Conservation (phyloP, 2,113 vertebrate genomes). For the Grammomys dolichurus region DNA sequence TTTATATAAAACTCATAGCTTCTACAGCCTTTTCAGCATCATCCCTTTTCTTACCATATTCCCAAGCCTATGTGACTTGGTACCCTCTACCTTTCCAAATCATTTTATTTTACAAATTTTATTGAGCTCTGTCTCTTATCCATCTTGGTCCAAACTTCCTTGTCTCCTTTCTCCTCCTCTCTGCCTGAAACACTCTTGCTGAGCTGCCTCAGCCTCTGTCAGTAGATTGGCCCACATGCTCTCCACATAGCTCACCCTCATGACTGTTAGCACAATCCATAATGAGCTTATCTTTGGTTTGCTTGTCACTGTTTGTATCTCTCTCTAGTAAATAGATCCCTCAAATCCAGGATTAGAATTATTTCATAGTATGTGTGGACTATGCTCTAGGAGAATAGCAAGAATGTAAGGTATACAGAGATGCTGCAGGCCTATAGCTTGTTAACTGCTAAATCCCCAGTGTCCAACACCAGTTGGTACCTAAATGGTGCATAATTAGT, state of each 20-base stretch:
- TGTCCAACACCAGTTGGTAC: background rate
- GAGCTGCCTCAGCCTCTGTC: background rate
- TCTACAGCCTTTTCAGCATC: background rate
- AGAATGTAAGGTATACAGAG: background rate
- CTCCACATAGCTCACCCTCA: background rate
- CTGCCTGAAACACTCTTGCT: background rate
- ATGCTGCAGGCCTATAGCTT: background rate
- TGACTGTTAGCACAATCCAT: background rate
- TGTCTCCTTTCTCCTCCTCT: background rate
- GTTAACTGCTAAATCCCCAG: background rate
- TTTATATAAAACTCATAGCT: background rate
- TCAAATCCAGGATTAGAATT: background rate
- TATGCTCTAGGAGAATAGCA: background rate
- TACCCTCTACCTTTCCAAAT: background rate
- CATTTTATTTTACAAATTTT: background rate
- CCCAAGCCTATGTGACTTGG: background rate
- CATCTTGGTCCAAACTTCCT: background rate
- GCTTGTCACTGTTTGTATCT: background rate
- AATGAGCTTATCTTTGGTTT: background rate
- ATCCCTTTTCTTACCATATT: background rate
- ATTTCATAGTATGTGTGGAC: background rate
- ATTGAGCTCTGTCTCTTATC: background rate
- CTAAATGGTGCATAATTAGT: background rate
- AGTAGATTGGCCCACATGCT: background rate
- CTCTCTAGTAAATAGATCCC: background rate